A percentile compares a stretch with the other conserved stretches of the same genome.
Evolutionary conservation across 2,113 vertebrate species (phyloP).

Genomic region (Xyrauchen texanus): DNA sequence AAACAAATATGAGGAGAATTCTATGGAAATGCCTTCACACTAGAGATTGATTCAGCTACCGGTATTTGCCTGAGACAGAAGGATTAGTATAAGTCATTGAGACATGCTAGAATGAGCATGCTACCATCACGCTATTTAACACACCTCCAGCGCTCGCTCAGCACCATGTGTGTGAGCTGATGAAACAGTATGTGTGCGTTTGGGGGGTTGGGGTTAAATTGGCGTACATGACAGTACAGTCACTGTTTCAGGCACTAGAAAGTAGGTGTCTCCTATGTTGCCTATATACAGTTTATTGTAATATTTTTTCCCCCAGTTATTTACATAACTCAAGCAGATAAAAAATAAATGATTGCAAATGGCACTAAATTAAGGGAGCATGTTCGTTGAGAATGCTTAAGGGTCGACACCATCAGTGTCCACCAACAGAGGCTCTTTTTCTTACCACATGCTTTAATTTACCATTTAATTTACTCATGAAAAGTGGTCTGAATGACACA

Average conservation of each 20-base stretch:
- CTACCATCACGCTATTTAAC: conserved; percentile 39
- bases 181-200: conserved; percentile 27
- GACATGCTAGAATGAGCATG: conserved; percentile 37
- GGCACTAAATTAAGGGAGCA: neutral
- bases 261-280: neutral
- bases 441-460: neutral
- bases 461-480: conserved; percentile 11
- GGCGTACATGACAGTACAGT: conserved; percentile 36
- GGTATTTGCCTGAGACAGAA: conserved; percentile 54
- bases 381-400: neutral
- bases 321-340: neutral
- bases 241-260: conserved; percentile 23
- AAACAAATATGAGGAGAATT: conserved; percentile 51
- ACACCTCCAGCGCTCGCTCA: conserved; percentile 10
- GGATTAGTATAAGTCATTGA: conserved; percentile 35
- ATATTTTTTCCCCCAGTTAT: neutral
- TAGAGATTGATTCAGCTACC: conserved; percentile 58
- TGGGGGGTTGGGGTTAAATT: conserved; percentile 39
- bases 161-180: conserved; percentile 24
- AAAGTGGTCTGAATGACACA: neutral
- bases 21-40: conserved; percentile 55
- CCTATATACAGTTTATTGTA: conserved; percentile 2
- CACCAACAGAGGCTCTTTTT: neutral
- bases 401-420: neutral
- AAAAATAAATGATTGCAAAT: conserved; percentile 15